Evolutionary conservation across 1,140 invertebrate genomes (phyloP).

Genomic region (Mizuhopecten yessoensis): DNA sequence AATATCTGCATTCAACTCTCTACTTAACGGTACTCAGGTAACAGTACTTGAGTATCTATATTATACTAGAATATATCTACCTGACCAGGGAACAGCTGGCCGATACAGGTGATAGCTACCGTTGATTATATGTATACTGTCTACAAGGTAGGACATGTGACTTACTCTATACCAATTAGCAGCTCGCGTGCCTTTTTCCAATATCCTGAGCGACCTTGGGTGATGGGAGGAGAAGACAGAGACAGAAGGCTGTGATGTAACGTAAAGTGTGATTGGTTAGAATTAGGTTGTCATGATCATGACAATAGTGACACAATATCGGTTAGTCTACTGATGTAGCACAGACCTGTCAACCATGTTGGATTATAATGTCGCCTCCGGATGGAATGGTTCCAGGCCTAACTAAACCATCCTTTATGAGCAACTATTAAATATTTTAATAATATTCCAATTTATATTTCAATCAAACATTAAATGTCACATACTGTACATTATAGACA

Average conservation of each 20-base stretch:
- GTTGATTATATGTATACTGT: neutral
- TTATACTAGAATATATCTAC: no score
- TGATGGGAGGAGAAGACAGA: neutral
- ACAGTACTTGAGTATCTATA: no score
- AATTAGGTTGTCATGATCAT: slow-evolving; percentile 38
- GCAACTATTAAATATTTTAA: no score
- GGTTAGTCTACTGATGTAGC: neutral
- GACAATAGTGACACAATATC: slow-evolving; percentile 3
- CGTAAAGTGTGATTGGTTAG: slow-evolving; percentile 38
- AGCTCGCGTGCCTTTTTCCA: slow-evolving; percentile 36
- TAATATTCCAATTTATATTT: no score
- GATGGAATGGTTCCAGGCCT: no score
- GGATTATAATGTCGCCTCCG: neutral
- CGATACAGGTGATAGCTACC: neutral
- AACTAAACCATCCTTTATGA: no score
- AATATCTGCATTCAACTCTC: no score
- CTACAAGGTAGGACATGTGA: neutral
- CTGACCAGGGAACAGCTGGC: no score
- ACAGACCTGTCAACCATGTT: neutral
- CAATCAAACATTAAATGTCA: no score
- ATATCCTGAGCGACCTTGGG: slow-evolving; percentile 16
- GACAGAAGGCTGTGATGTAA: slow-evolving; percentile 37
- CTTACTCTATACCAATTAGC: slow-evolving; percentile 34
- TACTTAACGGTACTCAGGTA: no score
- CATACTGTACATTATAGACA: no score